A percentile compares a stretch with the other conserved stretches of the same genome.
phyloP scores from a whole-genome alignment of 1,140 invertebrate genomes.

The Drosophila pseudoobscura region DNA sequence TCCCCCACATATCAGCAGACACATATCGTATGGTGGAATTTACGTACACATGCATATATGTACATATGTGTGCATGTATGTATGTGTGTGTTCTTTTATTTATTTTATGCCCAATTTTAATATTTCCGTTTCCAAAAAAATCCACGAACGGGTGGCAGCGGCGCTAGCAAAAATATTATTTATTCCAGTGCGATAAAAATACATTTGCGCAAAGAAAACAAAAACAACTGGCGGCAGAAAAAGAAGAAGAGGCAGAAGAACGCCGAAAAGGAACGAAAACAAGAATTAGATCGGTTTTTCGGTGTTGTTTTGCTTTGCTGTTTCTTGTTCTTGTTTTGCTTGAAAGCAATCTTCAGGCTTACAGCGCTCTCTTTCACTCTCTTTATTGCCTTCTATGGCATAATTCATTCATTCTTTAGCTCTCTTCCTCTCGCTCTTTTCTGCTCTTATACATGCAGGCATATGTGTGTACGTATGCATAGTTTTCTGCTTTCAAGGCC shows the following conservation, averaged over 20 bases:
- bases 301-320: slow-evolving; percentile 2
- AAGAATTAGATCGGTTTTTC: slow-evolving; percentile 40
- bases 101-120: slow-evolving; percentile 41
- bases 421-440: slow-evolving; percentile 27
- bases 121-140: slow-evolving; percentile 44
- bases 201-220: neutral
- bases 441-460: slow-evolving; percentile 8
- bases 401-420: slow-evolving; percentile 52
- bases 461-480: slow-evolving; percentile 10
- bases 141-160: neutral
- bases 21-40: slow-evolving; percentile 7
- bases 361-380: slow-evolving; percentile 8
- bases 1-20: slow-evolving; percentile 17
- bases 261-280: slow-evolving; percentile 17
- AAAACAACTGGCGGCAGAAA: neutral
- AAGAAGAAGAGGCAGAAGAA: slow-evolving; percentile 4
- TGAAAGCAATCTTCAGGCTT: slow-evolving; percentile 31
- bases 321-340: slow-evolving; percentile 34
- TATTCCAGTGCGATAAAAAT: slow-evolving; percentile 22
- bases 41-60: slow-evolving; percentile 7
- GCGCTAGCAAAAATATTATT: slow-evolving; percentile 37
- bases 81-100: slow-evolving; percentile 15
- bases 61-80: slow-evolving; percentile 9
- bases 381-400: slow-evolving; percentile 55
- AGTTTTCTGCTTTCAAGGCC: slow-evolving; percentile 37